Conservation (phyloP, 1,140 invertebrate genomes). For the Platorchestia sp. region DNA sequence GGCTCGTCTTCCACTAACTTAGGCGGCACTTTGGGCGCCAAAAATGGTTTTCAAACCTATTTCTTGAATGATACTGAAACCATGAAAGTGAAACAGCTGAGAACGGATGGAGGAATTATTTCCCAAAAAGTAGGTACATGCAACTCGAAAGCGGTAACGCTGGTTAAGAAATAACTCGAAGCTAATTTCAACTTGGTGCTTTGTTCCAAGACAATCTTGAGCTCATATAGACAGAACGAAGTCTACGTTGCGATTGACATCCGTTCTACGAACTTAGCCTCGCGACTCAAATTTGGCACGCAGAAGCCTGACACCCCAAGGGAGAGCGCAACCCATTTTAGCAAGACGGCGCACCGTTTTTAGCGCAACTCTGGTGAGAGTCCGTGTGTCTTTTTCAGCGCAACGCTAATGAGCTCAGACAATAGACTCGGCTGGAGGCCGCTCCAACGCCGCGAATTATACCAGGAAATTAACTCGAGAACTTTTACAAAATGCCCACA, state of each 20-base stretch:
- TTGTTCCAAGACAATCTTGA: neutral
- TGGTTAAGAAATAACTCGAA: neutral
- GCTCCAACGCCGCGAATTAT: conserved; percentile 51
- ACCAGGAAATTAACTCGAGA: conserved; percentile 55
- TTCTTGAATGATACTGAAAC: neutral
- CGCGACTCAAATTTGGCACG: neutral
- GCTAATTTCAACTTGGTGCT: neutral
- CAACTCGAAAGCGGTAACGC: neutral
- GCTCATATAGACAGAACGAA: neutral
- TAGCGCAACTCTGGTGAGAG: conserved; percentile 27
- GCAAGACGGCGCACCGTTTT: neutral
- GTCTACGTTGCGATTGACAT: neutral
- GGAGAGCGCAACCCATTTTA: neutral
- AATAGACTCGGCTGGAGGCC: conserved; percentile 47
- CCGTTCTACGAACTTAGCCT: neutral
- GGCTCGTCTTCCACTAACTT: neutral
- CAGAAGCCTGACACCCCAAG: neutral
- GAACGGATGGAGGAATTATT: neutral
- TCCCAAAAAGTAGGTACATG: neutral
- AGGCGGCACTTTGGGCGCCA: neutral
- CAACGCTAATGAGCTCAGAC: conserved; percentile 55
- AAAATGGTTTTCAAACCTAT: neutral
- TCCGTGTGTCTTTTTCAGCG: conserved; percentile 45
- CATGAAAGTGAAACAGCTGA: too few relatives aligned
- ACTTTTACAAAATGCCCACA: conserved; percentile 37